Percentiles rank a stretch among this genome's conserved stretches.
phyloP scores from a whole-genome alignment of 2,113 vertebrate genomes.

The Barnardius zonarius region DNA sequence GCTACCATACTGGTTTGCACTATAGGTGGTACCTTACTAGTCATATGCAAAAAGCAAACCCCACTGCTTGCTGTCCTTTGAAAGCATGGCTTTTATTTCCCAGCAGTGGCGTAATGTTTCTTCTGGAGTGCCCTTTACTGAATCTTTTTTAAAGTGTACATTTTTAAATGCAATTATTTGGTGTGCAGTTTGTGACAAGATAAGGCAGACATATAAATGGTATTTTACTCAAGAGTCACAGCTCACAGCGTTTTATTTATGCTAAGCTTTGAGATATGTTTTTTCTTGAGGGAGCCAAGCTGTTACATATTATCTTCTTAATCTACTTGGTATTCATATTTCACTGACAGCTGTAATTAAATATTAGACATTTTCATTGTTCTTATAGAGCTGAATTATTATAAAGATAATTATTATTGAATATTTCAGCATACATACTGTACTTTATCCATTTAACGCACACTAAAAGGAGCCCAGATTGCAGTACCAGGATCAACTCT shows the following conservation, averaged over 20 bases:
- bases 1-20: background rate
- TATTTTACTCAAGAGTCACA: background rate
- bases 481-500: background rate
- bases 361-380: background rate
- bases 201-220: background rate
- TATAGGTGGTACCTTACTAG: background rate
- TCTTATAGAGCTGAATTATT: background rate
- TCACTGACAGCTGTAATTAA: conserved; percentile 1
- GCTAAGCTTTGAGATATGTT: background rate
- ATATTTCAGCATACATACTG: conserved; percentile 2
- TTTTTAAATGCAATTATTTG: background rate
- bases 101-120: background rate
- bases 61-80: background rate
- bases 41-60: background rate
- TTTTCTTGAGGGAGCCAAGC: background rate
- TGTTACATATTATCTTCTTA: background rate
- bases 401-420: conserved; percentile 2
- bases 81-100: background rate
- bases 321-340: background rate
- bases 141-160: background rate
- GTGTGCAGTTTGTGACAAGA: background rate
- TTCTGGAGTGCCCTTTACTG: background rate
- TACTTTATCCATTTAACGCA: conserved; percentile 5
- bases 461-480: background rate
- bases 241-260: background rate